A percentile compares a stretch with the other conserved stretches of the same genome.
phyloP scores from a whole-genome alignment of 2,888 invertebrate genomes.

The Sycophila texana region DNA sequence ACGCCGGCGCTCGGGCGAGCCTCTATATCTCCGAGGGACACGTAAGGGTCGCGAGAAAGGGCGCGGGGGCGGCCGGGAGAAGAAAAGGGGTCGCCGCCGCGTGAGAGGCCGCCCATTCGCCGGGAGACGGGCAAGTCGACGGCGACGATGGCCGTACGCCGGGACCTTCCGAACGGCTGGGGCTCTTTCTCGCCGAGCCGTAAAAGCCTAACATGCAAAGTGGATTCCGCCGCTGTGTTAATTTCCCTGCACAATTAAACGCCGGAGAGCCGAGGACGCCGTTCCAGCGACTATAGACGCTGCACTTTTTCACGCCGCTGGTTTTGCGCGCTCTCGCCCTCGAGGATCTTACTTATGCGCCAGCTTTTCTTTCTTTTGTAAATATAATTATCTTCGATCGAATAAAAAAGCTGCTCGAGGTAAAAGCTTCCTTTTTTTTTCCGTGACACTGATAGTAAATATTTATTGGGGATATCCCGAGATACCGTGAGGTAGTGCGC shows the following conservation, averaged over 20 bases:
- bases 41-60: slow-evolving; percentile 37
- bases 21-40: slow-evolving; percentile 53
- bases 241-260: slow-evolving; percentile 68
- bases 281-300: not conserved
- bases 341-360: not conserved
- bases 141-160: slow-evolving; percentile 25
- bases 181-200: slow-evolving; percentile 55
- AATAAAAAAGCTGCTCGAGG: too few relatives aligned
- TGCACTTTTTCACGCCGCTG: slow-evolving; percentile 22
- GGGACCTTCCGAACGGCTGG: slow-evolving; percentile 59
- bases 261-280: not conserved
- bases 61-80: slow-evolving; percentile 43
- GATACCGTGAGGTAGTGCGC: too few relatives aligned
- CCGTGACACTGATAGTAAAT: too few relatives aligned
- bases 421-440: too few relatives aligned
- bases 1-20: slow-evolving; percentile 38
- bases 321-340: not conserved
- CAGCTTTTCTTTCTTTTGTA: too few relatives aligned
- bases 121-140: slow-evolving; percentile 47
- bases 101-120: slow-evolving; percentile 4
- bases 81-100: slow-evolving; percentile 38
- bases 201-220: slow-evolving; percentile 69
- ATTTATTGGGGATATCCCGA: too few relatives aligned
- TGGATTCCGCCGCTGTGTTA: slow-evolving; percentile 64
- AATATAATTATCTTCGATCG: too few relatives aligned